phyloP scores from a whole-genome alignment of 2,888 invertebrate genomes.

The Mythimna albipuncta region DNA sequence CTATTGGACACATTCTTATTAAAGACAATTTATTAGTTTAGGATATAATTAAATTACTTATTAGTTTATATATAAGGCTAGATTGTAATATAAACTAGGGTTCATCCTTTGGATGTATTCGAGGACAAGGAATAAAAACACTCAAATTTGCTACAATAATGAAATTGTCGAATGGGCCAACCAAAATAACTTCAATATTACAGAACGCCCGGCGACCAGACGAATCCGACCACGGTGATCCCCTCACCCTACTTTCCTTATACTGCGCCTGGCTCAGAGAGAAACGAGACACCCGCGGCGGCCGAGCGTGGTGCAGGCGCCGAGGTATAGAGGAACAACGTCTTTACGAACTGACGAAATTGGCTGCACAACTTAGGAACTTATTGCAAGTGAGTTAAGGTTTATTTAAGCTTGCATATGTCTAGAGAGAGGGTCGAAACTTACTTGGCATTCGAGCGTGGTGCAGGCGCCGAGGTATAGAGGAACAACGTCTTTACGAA shows the following conservation, averaged over 20 bases:
- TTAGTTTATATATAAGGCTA: no score
- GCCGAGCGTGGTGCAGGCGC: slow-evolving; percentile 96
- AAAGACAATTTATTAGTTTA: no score
- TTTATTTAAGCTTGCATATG: not conserved
- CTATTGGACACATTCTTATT: no score
- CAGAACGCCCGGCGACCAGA: slow-evolving; percentile 94
- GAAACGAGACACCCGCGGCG: slow-evolving; percentile 90
- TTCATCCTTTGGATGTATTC: no score
- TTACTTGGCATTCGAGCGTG: no score
- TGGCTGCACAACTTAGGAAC: slow-evolving; percentile 93
- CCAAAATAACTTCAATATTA: slow-evolving; percentile 42
- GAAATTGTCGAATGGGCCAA: no score
- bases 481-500: slow-evolving; percentile 96
- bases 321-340: slow-evolving; percentile 99
- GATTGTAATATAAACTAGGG: no score
- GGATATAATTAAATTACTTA: no score
- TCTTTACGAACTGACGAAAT: slow-evolving; percentile 98
- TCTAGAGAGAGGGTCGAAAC: no score
- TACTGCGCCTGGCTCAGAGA: slow-evolving; percentile 97
- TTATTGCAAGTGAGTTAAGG: slow-evolving; percentile 21
- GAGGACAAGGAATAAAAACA: no score
- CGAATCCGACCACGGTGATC: slow-evolving; percentile 99
- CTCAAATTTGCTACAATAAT: no score
- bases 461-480: slow-evolving; percentile 96
- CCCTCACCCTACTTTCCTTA: slow-evolving; percentile 96